Conservation (phyloP, 2,797 vertebrate species). For the Eulemur coronatus region DNA sequence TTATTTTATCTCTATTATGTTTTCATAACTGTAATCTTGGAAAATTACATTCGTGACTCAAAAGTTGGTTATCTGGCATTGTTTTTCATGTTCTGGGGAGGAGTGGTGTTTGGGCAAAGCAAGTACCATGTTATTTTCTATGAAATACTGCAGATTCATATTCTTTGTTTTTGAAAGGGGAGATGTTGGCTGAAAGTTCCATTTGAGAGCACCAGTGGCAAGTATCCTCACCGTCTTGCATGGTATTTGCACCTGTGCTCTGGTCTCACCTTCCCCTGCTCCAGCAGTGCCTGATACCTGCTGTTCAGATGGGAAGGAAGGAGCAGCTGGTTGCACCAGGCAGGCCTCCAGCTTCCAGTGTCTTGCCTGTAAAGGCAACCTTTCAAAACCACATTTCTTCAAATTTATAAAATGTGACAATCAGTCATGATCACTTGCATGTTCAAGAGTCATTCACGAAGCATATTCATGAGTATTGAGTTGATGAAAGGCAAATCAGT, state of each 20-base stretch:
- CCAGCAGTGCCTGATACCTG: not conserved
- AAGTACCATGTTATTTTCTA: not conserved
- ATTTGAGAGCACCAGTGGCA: not conserved
- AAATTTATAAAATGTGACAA: not conserved
- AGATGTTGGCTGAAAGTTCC: not conserved
- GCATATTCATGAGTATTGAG: not conserved
- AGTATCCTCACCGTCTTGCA: fast-evolving
- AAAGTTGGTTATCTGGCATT: not conserved
- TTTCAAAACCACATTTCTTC: not conserved
- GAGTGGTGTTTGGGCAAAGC: not conserved
- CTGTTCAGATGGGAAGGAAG: not conserved
- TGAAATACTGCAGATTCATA: not conserved
- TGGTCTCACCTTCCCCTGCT: too few species aligned
- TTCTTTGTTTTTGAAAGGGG: not conserved
- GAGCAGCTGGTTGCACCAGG: not conserved
- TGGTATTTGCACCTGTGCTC: not conserved
- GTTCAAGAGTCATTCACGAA: not conserved
- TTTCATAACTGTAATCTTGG: not conserved
- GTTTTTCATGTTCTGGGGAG: not conserved
- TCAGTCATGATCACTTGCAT: not conserved
- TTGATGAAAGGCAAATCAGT: not conserved
- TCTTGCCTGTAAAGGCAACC: not conserved
- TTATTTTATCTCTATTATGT: not conserved
- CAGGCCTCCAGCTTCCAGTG: not conserved
- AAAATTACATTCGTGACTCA: not conserved